A percentile compares a stretch with the other conserved stretches of the same genome.
Evolutionary conservation across 2,888 invertebrate species (phyloP).

Genomic region (Phaedon cochleariae): DNA sequence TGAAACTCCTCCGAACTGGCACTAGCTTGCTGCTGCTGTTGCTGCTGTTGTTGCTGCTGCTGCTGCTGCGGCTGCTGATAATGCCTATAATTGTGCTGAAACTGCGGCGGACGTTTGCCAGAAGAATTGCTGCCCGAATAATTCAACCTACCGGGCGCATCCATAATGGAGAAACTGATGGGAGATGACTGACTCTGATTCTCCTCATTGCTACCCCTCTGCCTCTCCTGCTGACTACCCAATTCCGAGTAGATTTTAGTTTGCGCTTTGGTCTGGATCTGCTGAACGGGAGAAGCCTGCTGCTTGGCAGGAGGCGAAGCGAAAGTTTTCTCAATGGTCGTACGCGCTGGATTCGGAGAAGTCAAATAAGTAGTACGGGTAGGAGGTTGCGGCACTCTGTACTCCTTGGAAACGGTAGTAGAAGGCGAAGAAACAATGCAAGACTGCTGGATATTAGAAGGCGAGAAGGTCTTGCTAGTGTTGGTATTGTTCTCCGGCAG

Average conservation of each 20-base stretch:
- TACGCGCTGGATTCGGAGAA: slow-evolving; percentile 56
- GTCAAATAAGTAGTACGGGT: slow-evolving; percentile 57
- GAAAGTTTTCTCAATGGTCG: slow-evolving; percentile 54
- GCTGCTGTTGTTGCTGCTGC: slow-evolving; percentile 70
- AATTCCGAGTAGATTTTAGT: slow-evolving; percentile 81
- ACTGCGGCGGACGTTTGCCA: slow-evolving; percentile 64
- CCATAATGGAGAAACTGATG: slow-evolving; percentile 80
- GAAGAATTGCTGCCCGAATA: slow-evolving; percentile 68
- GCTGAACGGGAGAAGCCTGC: slow-evolving; percentile 56
- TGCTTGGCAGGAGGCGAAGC: slow-evolving; percentile 62
- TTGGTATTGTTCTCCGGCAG: slow-evolving; percentile 64
- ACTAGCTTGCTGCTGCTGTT: slow-evolving; percentile 69
- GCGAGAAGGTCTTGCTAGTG: slow-evolving; percentile 53
- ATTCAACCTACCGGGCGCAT: slow-evolving; percentile 71
- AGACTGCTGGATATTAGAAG: slow-evolving; percentile 70
- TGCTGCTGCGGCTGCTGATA: slow-evolving; percentile 66
- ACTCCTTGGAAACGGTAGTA: slow-evolving; percentile 68
- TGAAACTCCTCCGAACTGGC: slow-evolving; percentile 64
- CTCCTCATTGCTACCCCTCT: slow-evolving; percentile 25
- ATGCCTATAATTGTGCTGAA: slow-evolving; percentile 67
- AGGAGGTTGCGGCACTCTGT: slow-evolving; percentile 68
- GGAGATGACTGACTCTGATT: slow-evolving; percentile 72
- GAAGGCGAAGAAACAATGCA: slow-evolving; percentile 78
- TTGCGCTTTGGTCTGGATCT: slow-evolving; percentile 79
- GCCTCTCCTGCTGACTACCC: slow-evolving; percentile 47